Evolutionary conservation across 2,888 invertebrate genomes (phyloP).

Genomic region (Digitonthophagus gazella): DNA sequence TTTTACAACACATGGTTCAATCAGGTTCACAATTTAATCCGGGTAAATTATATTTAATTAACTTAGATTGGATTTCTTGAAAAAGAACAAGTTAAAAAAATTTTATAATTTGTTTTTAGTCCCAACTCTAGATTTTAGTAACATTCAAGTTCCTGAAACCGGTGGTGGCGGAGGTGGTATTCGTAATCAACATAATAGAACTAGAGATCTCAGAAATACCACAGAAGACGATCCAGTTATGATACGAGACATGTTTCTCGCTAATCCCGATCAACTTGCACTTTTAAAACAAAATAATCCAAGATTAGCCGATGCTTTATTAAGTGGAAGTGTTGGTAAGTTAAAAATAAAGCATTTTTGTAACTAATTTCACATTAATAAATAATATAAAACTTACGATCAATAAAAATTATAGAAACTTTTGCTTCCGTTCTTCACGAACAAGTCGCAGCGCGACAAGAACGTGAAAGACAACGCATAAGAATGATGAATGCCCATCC

Average conservation of each 20-base stretch:
- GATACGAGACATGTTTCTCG: constrained; percentile 82
- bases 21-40: constrained; percentile 41
- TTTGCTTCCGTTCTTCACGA: constrained; percentile 78
- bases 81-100: background rate
- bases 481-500: constrained; percentile 92
- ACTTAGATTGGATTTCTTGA: background rate
- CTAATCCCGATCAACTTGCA: constrained; percentile 88
- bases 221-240: constrained; percentile 78
- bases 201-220: constrained; percentile 34
- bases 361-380: background rate
- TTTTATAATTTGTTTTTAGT: constrained; percentile 38
- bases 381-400: background rate
- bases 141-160: constrained; percentile 72
- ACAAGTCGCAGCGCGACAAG: constrained; percentile 78
- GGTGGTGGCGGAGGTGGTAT: constrained; percentile 48
- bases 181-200: constrained; percentile 32
- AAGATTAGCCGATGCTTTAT: constrained; percentile 83
- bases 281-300: constrained; percentile 92
- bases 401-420: constrained; percentile 56
- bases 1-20: constrained; percentile 70
- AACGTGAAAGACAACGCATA: constrained; percentile 78
- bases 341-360: constrained; percentile 7
- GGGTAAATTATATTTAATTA: constrained; percentile 19
- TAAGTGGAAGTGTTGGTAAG: constrained; percentile 78
- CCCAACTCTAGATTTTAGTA: constrained; percentile 74